Percentiles rank a stretch among this genome's conserved stretches.
These are phyloP conservation scores for Podarcis lilfordi DNA, from an alignment of 2,797 vertebrate genomes.

Conservation along the genomic window DNA sequence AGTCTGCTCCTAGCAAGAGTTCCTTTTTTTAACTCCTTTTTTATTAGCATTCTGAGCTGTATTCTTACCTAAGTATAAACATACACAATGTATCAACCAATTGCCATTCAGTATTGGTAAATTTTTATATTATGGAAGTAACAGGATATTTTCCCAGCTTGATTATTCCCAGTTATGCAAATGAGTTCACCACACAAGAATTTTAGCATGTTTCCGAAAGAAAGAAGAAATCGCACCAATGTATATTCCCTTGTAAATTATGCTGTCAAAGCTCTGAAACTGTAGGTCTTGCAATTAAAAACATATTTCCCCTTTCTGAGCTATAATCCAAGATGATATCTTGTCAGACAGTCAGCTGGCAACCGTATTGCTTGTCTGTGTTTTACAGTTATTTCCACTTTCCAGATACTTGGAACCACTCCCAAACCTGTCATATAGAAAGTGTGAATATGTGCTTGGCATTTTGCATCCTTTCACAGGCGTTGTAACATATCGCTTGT, in stretches of 20 bases:
- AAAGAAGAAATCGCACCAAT: neutral
- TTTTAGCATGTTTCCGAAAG: constrained; percentile 24
- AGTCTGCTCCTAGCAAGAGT: neutral
- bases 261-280: constrained; percentile 8
- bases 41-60: neutral
- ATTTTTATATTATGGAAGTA: neutral
- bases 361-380: constrained; percentile 39
- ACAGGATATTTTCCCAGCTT: neutral
- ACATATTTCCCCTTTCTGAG: constrained; percentile 12
- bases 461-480: constrained; percentile 25
- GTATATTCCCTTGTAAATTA: neutral
- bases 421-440: constrained; percentile 48
- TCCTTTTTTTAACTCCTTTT: neutral
- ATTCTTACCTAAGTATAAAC: neutral
- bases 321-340: constrained; percentile 32
- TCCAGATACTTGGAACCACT: constrained; percentile 55
- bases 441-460: constrained; percentile 44
- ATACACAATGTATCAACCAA: neutral
- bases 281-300: constrained; percentile 12
- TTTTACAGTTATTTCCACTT: constrained; percentile 48
- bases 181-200: constrained; percentile 1
- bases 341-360: constrained; percentile 56
- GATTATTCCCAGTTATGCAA: constrained; percentile 2
- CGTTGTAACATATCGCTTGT: too few species aligned
- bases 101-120: neutral